Conservation (phyloP, 2,888 invertebrate species). For the Leucophenga montana region DNA sequence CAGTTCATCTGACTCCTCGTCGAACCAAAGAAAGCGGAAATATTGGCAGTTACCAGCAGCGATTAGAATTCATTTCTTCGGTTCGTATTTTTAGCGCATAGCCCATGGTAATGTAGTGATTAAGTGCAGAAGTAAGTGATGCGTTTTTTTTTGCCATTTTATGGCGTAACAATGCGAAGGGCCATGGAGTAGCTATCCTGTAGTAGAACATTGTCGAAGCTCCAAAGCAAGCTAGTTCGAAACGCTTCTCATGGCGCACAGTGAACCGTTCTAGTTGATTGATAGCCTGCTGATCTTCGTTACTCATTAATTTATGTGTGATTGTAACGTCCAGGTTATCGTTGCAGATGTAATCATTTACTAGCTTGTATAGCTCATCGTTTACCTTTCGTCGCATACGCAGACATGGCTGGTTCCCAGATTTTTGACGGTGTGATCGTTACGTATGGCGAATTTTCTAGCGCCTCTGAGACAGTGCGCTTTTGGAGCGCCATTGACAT, state of each 20-base stretch:
- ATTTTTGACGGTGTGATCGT: neutral
- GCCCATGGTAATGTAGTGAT: constrained; percentile 40
- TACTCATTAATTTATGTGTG: neutral
- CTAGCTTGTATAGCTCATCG: neutral
- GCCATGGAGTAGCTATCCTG: neutral
- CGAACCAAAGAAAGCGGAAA: no score
- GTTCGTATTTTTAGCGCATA: constrained; percentile 37
- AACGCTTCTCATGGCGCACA: neutral
- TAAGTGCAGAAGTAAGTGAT: constrained; percentile 27
- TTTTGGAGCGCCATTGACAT: no score
- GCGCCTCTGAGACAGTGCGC: neutral
- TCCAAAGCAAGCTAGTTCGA: neutral
- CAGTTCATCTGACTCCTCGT: no score
- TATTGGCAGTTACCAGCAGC: neutral
- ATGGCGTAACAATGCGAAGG: neutral
- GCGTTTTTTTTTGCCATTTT: neutral
- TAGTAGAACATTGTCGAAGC: neutral
- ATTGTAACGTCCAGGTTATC: neutral
- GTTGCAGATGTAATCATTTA: neutral
- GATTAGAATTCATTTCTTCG: constrained; percentile 25
- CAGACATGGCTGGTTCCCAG: neutral
- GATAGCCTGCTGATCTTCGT: no score
- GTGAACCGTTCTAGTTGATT: no score
- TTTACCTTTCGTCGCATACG: neutral
- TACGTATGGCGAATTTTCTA: neutral